A percentile compares a stretch with the other conserved stretches of the same genome.
These are phyloP conservation scores for Margarornis squamiger DNA, from an alignment of 2,797 vertebrate species.

Conservation along the genomic window DNA sequence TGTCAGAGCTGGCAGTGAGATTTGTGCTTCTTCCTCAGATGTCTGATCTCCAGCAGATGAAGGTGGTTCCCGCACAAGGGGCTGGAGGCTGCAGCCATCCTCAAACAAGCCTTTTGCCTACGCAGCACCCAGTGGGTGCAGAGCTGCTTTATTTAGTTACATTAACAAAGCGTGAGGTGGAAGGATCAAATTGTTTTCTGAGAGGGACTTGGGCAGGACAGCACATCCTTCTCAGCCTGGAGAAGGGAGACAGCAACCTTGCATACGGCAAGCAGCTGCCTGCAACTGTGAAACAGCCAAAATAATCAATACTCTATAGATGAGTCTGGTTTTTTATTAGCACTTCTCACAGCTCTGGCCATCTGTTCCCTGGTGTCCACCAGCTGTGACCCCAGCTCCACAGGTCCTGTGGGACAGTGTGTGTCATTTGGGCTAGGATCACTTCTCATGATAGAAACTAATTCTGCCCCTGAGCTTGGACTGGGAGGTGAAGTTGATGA, in stretches of 20 bases:
- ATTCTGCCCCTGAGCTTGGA: neutral
- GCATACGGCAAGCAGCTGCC: neutral
- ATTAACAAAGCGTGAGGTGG: fast-evolving
- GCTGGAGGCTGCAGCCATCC: neutral
- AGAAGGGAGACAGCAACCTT: neutral
- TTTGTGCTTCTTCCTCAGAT: neutral
- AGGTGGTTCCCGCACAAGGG: neutral
- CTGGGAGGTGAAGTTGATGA: neutral
- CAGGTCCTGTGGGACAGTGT: neutral
- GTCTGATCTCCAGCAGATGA: fast-evolving
- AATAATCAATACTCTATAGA: neutral
- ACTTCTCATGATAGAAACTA: neutral
- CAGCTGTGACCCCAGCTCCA: fast-evolving
- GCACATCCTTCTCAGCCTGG: fast-evolving
- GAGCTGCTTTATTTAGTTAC: neutral
- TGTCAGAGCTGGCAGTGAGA: neutral
- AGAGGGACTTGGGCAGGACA: neutral
- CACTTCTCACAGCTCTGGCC: neutral
- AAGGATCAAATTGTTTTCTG: neutral
- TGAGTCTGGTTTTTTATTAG: neutral
- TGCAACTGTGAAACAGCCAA: fast-evolving
- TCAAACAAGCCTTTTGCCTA: neutral
- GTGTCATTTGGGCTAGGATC: neutral
- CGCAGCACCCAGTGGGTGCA: neutral
- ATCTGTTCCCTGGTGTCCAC: neutral